Conservation (phyloP, 1,140 invertebrate species). For the Trichomalopsis sarcophagae region DNA sequence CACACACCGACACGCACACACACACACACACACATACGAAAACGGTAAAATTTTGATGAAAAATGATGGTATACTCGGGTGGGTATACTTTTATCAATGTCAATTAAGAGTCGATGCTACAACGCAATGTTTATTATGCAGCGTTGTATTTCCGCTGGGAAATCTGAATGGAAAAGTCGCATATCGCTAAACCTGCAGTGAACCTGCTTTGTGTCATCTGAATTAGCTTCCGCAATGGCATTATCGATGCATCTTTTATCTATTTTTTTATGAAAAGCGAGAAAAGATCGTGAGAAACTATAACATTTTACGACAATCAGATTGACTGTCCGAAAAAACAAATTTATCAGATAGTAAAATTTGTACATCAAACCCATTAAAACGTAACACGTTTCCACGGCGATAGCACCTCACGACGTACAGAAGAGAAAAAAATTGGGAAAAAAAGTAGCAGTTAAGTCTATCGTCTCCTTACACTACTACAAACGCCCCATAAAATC, state of each 20-base stretch:
- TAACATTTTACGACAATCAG: not conserved
- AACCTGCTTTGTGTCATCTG: not conserved
- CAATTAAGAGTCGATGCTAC: slow-evolving; percentile 5
- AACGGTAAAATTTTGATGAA: not conserved
- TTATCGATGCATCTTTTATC: not conserved
- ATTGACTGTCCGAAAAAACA: too few species aligned
- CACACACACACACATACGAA: too few species aligned
- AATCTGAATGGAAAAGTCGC: slow-evolving; percentile 1
- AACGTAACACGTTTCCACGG: not conserved
- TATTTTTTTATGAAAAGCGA: not conserved
- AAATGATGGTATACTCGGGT: not conserved
- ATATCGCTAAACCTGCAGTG: not conserved
- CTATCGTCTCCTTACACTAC: not conserved
- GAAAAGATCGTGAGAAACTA: not conserved
- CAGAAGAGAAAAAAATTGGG: not conserved
- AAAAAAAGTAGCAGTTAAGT: not conserved
- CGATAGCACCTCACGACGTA: not conserved
- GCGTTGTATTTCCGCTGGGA: not conserved
- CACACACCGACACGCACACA: too few species aligned
- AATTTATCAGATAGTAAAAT: too few species aligned
- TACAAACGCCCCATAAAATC: not conserved
- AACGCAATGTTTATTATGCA: not conserved
- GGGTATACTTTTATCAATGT: not conserved
- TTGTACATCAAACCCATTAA: too few species aligned
- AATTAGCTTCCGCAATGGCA: not conserved